Percentiles rank a stretch among this genome's conserved stretches.
These are phyloP conservation scores for Thermophis baileyi DNA, from an alignment of 2,113 vertebrate genomes.

Conservation along the genomic window DNA sequence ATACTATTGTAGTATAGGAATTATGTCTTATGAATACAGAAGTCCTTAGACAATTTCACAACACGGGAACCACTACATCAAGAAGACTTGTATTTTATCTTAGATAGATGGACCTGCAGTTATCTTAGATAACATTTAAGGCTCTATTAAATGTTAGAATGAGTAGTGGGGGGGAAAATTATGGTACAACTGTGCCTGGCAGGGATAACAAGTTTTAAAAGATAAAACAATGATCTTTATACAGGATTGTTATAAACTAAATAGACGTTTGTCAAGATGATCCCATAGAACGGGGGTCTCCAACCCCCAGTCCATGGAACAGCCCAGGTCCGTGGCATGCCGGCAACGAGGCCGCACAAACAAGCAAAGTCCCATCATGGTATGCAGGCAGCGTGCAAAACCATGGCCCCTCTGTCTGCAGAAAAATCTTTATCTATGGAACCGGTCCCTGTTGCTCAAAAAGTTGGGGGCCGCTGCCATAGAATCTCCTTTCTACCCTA, in stretches of 20 bases:
- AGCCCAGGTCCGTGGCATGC: no score
- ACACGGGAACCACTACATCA: neutral
- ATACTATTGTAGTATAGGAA: neutral
- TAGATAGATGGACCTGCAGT: neutral
- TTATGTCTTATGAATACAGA: neutral
- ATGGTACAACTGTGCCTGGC: neutral
- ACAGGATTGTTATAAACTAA: neutral
- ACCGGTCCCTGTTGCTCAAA: no score
- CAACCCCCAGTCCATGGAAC: no score
- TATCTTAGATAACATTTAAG: neutral
- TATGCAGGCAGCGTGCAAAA: no score
- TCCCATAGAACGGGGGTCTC: neutral
- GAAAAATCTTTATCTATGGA: no score
- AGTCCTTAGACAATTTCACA: neutral
- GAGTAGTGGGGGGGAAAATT: neutral
- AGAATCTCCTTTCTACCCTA: neutral
- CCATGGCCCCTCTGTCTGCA: no score
- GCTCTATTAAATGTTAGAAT: neutral
- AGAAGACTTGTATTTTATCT: neutral
- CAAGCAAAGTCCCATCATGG: no score
- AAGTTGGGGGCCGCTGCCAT: no score
- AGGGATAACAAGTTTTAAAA: neutral
- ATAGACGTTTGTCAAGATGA: neutral
- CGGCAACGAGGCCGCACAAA: no score
- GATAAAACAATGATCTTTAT: neutral